These are phyloP conservation scores for Geotrypetes seraphini DNA, from an alignment of 2,797 vertebrate species.

Conservation along the genomic window DNA sequence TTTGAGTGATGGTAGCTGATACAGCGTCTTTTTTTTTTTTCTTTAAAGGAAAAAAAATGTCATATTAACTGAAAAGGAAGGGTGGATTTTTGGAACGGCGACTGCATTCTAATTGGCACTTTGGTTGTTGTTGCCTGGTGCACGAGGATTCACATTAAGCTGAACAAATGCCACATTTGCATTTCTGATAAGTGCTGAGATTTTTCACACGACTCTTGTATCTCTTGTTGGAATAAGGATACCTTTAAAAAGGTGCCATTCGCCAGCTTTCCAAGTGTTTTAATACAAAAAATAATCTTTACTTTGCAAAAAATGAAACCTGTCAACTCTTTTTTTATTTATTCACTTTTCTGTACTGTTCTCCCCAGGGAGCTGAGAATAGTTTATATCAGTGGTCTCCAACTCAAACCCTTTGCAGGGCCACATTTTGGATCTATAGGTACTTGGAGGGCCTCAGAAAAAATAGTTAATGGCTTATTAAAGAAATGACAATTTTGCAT, in stretches of 20 bases:
- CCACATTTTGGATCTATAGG: no score
- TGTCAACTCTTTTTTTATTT: no score
- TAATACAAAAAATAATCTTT: constrained; percentile 25
- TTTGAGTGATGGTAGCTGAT: constrained; percentile 36
- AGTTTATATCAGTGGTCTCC: no score
- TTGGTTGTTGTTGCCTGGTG: constrained; percentile 44
- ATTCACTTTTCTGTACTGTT: no score
- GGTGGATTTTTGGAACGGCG: constrained; percentile 35
- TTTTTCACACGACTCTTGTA: constrained; percentile 36
- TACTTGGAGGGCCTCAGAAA: no score
- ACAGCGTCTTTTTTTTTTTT: constrained; percentile 13
- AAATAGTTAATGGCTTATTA: no score
- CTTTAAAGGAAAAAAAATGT: no score
- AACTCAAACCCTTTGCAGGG: no score
- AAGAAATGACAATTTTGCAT: no score
- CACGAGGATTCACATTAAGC: constrained; percentile 45
- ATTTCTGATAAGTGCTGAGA: constrained; percentile 51
- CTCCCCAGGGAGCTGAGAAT: no score
- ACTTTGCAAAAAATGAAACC: constrained; percentile 28
- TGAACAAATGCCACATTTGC: constrained; percentile 68
- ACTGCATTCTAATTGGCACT: constrained; percentile 51
- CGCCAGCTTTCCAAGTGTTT: constrained; percentile 33
- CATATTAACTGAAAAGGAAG: constrained; percentile 48
- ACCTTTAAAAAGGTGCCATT: constrained; percentile 37
- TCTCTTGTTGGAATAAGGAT: constrained; percentile 30